phyloP scores from a whole-genome alignment of 2,888 invertebrate genomes.

The Spilosoma lubricipeda region DNA sequence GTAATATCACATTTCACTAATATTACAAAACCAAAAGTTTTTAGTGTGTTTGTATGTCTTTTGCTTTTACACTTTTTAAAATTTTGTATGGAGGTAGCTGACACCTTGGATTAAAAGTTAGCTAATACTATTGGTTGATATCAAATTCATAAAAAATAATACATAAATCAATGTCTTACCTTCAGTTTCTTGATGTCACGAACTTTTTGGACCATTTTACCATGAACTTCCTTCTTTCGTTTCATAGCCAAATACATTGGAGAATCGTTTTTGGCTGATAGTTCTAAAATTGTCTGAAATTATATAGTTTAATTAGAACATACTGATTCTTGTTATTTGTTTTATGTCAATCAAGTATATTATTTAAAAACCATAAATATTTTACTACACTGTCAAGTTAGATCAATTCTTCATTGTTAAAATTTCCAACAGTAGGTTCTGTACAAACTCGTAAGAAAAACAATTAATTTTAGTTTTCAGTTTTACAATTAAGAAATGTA shows the following conservation, averaged over 20 bases:
- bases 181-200: constrained; percentile 70
- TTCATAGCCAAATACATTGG: constrained; percentile 94
- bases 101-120: too few relatives aligned
- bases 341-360: not conserved
- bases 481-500: too few relatives aligned
- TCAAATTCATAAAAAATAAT: not conserved
- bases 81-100: too few relatives aligned
- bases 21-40: too few relatives aligned
- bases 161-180: constrained; percentile 46
- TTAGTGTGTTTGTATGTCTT: too few relatives aligned
- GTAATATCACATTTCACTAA: too few relatives aligned
- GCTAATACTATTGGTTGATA: too few relatives aligned
- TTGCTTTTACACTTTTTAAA: too few relatives aligned
- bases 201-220: constrained; percentile 87
- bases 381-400: not conserved
- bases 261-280: constrained; percentile 93
- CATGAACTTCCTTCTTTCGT: constrained; percentile 89
- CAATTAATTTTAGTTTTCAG: not conserved
- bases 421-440: not conserved
- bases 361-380: not conserved
- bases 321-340: too few relatives aligned
- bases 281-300: constrained; percentile 96
- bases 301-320: not conserved
- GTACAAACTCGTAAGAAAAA: too few relatives aligned
- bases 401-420: not conserved